phyloP scores from a whole-genome alignment of 2,113 vertebrate species.

The Oreochromis aureus region DNA sequence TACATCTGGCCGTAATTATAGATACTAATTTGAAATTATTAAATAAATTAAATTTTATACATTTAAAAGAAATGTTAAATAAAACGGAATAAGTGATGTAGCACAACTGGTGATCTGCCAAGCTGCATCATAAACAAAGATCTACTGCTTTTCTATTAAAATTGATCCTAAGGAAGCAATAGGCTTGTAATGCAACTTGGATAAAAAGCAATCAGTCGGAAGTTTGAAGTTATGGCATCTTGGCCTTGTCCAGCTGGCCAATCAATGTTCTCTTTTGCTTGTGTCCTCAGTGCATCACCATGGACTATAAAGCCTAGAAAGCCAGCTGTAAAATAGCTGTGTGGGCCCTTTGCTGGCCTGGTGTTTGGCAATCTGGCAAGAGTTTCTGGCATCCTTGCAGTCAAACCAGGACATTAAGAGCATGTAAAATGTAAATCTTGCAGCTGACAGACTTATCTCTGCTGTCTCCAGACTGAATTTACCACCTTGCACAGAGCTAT shows the following conservation, averaged over 20 bases:
- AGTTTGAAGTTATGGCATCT: constrained; percentile 44
- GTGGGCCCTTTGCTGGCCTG: constrained; percentile 15
- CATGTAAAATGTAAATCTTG: constrained; percentile 60
- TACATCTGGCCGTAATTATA: background rate
- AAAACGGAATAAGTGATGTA: background rate
- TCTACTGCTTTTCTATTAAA: constrained; percentile 7
- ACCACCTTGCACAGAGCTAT: constrained; percentile 17
- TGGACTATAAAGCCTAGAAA: constrained; percentile 49
- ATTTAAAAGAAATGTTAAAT: background rate
- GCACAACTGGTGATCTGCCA: background rate
- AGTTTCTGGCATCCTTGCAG: constrained; percentile 37
- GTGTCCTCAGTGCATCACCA: constrained; percentile 48
- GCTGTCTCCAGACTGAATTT: constrained; percentile 33
- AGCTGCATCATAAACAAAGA: constrained; percentile 14
- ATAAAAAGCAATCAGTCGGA: constrained; percentile 40
- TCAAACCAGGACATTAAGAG: constrained; percentile 41
- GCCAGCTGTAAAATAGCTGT: constrained; percentile 45
- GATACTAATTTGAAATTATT: background rate
- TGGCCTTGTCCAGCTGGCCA: constrained; percentile 48
- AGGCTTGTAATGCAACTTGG: constrained; percentile 11
- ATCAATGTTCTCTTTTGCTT: constrained; percentile 54
- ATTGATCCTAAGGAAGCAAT: constrained; percentile 13
- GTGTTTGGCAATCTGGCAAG: constrained; percentile 42
- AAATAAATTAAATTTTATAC: background rate
- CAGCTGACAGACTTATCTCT: constrained; percentile 30